Evolutionary conservation across 2,797 vertebrate species (phyloP), one percentile per base, ranked within the genome.

Genomic region (Macropus fuliginosus): DNA sequence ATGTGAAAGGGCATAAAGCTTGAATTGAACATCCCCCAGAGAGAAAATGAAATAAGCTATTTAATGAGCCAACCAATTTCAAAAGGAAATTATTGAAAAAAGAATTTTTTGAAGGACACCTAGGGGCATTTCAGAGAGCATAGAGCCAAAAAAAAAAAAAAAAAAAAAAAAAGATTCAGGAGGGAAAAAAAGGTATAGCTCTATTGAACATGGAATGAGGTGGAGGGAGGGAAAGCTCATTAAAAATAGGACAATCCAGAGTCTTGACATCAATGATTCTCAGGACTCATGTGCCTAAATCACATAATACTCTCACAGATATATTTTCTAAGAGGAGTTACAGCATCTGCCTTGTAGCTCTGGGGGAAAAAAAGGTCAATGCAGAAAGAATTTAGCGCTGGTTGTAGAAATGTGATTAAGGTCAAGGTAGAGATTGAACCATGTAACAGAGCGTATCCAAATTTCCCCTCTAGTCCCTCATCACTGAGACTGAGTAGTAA

Each of bases 61-160:
- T 95, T 96, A 93, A 97, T 95, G 54, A 97, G 81, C 14, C 91
- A 97, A 96, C 13, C 95, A 21, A 56, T 95, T 95, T 97, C 94
- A 93, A 94, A 81, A 96, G 90, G 9, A 96, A 94, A 97, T 97
- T 92, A 93, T 56, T 96, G 89, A n/a, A 31, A 96, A 97, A 97
- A 91, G 18, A 93, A 29, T 55, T 95, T 95, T 97, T 57, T 90
- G 92, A 95, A 87, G 92, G 31, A 94, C 16, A 66, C 4, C 0
- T 90, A 54, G n/a, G 46, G 50, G 24, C 81, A 95, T 96, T 97
- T 96, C n/a, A 97, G 8, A 24, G 91, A 95, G 55, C 11, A 91
- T 34, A 29, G 27, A 34, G 55, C 28, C 50, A 59, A 31, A 93
- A 90, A 27, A n/a, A 66, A 66, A 29, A 59, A 31, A 93, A 90